phyloP scores from a whole-genome alignment of 2,113 vertebrate genomes.

The Platycercus adscitus region DNA sequence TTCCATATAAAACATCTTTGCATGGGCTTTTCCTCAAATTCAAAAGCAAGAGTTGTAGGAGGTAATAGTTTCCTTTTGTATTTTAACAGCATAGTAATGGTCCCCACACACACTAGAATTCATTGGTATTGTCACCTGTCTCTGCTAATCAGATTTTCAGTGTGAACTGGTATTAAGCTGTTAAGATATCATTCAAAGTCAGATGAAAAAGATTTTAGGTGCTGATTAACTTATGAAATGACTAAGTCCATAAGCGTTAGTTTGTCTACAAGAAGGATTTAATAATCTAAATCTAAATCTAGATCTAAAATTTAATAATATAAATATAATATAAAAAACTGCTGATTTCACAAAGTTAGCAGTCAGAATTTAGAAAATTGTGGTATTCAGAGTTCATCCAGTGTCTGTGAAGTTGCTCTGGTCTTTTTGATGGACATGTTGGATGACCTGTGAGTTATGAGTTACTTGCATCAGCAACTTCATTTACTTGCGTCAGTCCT shows the following conservation, averaged over 20 bases:
- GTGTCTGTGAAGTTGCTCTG: not conserved
- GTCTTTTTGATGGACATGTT: not conserved
- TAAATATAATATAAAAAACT: not conserved
- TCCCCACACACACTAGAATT: not conserved
- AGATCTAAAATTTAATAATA: not conserved
- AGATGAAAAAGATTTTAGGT: not conserved
- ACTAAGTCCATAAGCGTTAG: slow-evolving; percentile 18
- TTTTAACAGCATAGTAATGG: slow-evolving; percentile 19
- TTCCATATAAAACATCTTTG: not conserved
- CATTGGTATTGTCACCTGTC: slow-evolving; percentile 26
- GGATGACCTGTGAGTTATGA: not conserved
- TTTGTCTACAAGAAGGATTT: slow-evolving; percentile 40
- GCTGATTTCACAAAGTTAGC: not conserved
- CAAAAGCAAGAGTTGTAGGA: slow-evolving; percentile 16
- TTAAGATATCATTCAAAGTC: slow-evolving; percentile 45
- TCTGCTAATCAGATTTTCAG: slow-evolving; percentile 27
- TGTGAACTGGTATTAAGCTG: slow-evolving; percentile 8
- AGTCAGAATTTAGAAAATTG: not conserved
- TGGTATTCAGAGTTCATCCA: not conserved
- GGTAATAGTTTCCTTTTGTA: slow-evolving; percentile 25
- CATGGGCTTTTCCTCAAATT: not conserved
- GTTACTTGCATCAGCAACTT: not conserved
- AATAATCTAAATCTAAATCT: not conserved
- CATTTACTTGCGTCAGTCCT: not conserved
- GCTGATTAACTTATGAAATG: slow-evolving; percentile 32